phyloP scores from a whole-genome alignment of 2,113 vertebrate species.

The Leptobrachium leishanense region DNA sequence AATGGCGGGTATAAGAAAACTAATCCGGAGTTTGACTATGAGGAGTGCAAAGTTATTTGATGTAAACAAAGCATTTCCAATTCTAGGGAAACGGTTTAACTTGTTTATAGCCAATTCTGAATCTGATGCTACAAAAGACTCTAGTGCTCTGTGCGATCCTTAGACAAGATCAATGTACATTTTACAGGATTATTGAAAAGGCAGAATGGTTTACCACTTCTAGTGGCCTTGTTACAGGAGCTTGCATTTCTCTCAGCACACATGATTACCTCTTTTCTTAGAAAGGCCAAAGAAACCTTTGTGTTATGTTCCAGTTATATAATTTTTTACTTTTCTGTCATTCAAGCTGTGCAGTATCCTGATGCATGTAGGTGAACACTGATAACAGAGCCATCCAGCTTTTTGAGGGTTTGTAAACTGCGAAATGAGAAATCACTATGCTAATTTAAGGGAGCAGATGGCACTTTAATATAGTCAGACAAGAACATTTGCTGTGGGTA shows the following conservation, averaged over 20 bases:
- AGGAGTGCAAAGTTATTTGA: no score
- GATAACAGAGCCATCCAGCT: constrained; percentile 14
- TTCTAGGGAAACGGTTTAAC: neutral
- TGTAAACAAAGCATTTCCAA: neutral
- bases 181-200: neutral
- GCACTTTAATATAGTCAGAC: constrained; percentile 45
- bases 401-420: constrained; percentile 45
- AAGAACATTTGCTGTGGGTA: constrained; percentile 46
- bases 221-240: neutral
- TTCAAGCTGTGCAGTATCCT: no score
- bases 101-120: constrained; percentile 23
- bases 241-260: neutral
- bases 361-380: no score
- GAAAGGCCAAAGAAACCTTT: no score
- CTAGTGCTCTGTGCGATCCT: constrained; percentile 13
- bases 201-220: neutral
- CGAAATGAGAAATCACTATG: constrained; percentile 56
- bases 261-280: neutral
- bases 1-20: no score
- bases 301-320: no score
- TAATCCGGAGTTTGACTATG: no score
- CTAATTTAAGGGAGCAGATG: constrained; percentile 55
- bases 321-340: no score
- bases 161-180: neutral
- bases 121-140: constrained; percentile 13